Evolutionary conservation across 2,888 invertebrate species (phyloP), one percentile per base, ranked within the genome.

Genomic region (Sphaeridia pumilis): DNA sequence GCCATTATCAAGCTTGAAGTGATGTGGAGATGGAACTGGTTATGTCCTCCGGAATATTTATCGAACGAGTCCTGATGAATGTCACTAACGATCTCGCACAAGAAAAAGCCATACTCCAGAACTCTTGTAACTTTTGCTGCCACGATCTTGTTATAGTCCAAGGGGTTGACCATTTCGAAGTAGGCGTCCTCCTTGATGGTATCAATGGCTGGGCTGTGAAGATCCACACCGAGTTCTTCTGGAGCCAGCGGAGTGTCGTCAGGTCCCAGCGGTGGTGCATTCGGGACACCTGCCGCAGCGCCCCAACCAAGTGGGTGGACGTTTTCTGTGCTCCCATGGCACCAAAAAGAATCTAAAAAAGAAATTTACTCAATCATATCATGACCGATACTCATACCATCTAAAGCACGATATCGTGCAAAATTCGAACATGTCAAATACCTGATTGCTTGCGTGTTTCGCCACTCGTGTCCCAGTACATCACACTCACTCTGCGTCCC

Each of bases 151-250:
- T 48, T 22, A 0, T 24, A 20, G 1, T 28, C n/a, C 1, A 50
- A 2, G 0, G 58, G 58, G 31, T 56, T 54, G 1, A 54, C 24
- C 45, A 58, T 48, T 42, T 56, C 55, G 35, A 58, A 58, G 0
- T 52, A 7, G n/a, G n/a, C n/a, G n/a, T n/a, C n/a, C n/a, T n/a
- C n/a, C n/a, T n/a, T n/a, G n/a, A n/a, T n/a, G n/a, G n/a, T n/a
- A n/a, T n/a, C n/a, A n/a, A n/a, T n/a, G n/a, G n/a, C n/a, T n/a
- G n/a, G n/a, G n/a, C n/a, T n/a, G n/a, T n/a, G 25, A 27, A n/a
- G 7, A 38, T 24, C 3, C n/a, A 24, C n/a, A 3, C 17, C 7
- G 24, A 3, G 20, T 4, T 7, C 27, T n/a, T 44, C 34, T 7
- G 10, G 24, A 10, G 14, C 24, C 4, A 24, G 17, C 17, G 5